Percentiles rank a stretch among this genome's conserved stretches.
Conservation (phyloP, 2,888 invertebrate genomes). For the Thera britannica region DNA sequence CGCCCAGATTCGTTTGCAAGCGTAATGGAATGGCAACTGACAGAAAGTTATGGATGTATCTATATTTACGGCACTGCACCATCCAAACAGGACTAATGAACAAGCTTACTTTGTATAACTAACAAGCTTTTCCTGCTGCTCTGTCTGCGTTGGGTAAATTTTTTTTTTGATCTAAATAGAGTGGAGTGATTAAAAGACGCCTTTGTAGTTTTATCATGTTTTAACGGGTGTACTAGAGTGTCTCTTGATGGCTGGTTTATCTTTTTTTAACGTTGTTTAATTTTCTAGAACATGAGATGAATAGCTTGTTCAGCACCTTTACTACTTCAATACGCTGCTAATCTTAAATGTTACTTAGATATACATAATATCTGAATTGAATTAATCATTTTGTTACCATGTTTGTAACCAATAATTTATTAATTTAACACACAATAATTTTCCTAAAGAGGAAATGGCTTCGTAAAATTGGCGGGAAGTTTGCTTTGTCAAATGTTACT, state of each 20-base stretch:
- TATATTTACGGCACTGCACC: constrained; percentile 34
- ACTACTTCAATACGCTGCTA: too few relatives aligned
- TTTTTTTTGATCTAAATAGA: neutral
- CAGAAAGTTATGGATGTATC: constrained; percentile 28
- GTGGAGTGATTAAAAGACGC: too few relatives aligned
- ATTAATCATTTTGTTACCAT: too few relatives aligned
- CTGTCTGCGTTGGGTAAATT: neutral
- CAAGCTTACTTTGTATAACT: neutral
- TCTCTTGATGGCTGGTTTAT: too few relatives aligned
- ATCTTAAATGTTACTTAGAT: too few relatives aligned
- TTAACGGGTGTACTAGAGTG: too few relatives aligned
- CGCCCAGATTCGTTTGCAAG: constrained; percentile 36
- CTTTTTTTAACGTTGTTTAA: too few relatives aligned
- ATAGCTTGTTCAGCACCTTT: too few relatives aligned
- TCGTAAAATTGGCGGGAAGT: neutral
- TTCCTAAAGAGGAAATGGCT: neutral
- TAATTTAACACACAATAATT: neutral
- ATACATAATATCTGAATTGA: too few relatives aligned
- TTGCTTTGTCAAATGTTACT: neutral
- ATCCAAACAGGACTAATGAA: constrained; percentile 8
- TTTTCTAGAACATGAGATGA: too few relatives aligned
- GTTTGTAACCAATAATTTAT: too few relatives aligned
- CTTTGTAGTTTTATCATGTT: too few relatives aligned
- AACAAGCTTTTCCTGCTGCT: neutral
- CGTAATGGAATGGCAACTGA: constrained; percentile 42